Base-by-base conservation (phyloP, 2,888 invertebrate genomes). In the Linnaemya tessellans region DNA sequence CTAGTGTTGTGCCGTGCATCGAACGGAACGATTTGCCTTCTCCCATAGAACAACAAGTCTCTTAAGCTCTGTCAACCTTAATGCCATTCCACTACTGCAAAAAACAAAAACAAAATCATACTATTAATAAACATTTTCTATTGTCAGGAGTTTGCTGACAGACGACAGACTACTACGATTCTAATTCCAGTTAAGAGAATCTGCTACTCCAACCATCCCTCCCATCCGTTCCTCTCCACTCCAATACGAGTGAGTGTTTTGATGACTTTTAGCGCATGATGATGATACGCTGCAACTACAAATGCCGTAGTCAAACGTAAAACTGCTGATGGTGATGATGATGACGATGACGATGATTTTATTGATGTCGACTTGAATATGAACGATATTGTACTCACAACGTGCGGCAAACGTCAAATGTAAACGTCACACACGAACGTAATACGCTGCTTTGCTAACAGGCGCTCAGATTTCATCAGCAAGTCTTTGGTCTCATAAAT, bases 401-500 rank as follows among this genome's bases (percentile, higher is more conserved):
- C 62, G 56, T 80, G 86, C 84, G 77, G 81, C 84, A 79, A 82
- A 73, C 84, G 87, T 84, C 86, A 80, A 80, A 73, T 78, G 80
- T 65, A 90, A 82, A 90, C 91, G 91, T 91, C 91, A 90, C 91
- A 91, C 91, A 91, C 90, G 89, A 91, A 91, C 90, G 88, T 89
- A 90, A 89, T 83, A 88, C 91, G 91, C 90, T 90, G 91, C 90
- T 88, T 88, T 83, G 65, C 65, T 88, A 91, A 78, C 89, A 91
- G 91, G 90, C 91, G 89, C 84, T 35, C 91, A 90, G 89, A 83
- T 87, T 35, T n/a, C 43, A 51, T 10, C 60, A 86, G 80, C 56
- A 79, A 56, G 71, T 43, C 18, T 15, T n/a, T 56, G 62, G 70
- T 71, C 70, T 71, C 49, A 78, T 60, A 51, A 41, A 54, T 35